Evolutionary conservation across 2,888 invertebrate species (phyloP).

Genomic region (Thymelicus acteon): DNA sequence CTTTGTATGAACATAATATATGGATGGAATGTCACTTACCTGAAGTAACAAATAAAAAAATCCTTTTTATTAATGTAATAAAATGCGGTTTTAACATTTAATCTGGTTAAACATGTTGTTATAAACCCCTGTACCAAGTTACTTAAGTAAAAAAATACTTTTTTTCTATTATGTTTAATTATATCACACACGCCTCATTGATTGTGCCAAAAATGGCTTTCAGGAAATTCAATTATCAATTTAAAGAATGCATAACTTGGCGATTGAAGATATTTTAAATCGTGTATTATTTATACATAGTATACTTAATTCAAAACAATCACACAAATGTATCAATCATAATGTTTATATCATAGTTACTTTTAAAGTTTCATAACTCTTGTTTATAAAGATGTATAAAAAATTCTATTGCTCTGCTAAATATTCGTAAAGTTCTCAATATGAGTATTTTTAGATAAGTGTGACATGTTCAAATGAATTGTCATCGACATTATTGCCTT

Average conservation of each 20-base stretch:
- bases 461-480: constrained; percentile 31
- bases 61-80: no score
- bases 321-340: not conserved
- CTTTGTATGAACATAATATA: not conserved
- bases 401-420: constrained; percentile 4
- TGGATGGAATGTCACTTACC: no score
- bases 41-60: not conserved
- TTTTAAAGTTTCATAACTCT: constrained; percentile 2
- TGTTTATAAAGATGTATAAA: constrained; percentile 10
- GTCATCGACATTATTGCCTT: constrained; percentile 67
- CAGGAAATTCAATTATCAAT: not conserved
- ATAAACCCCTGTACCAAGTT: no score
- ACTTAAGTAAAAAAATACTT: no score
- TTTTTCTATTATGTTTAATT: not conserved
- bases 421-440: constrained; percentile 4
- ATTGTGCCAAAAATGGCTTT: constrained; percentile 13
- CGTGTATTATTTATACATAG: not conserved
- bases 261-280: not conserved
- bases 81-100: no score
- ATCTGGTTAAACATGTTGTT: no score
- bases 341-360: constrained; percentile 7
- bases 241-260: not conserved
- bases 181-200: not conserved
- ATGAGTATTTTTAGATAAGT: constrained; percentile 23
- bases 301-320: not conserved